These are phyloP conservation scores for Pangasius macronema DNA, from an alignment of 2,797 vertebrate genomes.

Conservation along the genomic window DNA sequence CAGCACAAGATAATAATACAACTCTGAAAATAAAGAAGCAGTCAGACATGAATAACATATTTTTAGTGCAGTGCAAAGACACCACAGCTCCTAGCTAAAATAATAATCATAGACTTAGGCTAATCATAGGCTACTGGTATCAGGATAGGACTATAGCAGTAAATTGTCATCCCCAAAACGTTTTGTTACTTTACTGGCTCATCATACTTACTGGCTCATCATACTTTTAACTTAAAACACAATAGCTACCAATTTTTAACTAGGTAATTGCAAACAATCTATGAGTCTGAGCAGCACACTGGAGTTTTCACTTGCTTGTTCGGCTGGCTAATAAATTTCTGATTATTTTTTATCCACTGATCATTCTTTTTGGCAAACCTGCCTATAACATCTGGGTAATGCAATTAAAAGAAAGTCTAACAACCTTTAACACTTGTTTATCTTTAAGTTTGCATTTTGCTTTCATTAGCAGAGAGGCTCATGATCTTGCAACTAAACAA, in stretches of 20 bases:
- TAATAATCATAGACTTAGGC: background rate
- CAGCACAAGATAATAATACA: background rate
- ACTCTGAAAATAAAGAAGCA: background rate
- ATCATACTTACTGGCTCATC: background rate
- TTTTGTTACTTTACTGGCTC: background rate
- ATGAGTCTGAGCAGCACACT: background rate
- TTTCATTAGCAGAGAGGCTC: background rate
- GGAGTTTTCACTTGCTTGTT: background rate
- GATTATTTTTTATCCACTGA: background rate
- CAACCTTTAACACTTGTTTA: background rate
- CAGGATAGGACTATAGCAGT: background rate
- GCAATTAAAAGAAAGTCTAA: background rate
- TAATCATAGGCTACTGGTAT: background rate
- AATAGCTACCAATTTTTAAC: background rate
- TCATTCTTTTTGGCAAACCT: background rate
- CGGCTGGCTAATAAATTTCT: background rate
- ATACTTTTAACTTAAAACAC: background rate
- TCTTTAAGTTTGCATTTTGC: background rate
- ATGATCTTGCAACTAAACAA: background rate
- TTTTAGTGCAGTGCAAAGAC: background rate
- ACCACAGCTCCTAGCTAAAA: background rate
- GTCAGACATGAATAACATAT: background rate
- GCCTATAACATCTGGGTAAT: background rate
- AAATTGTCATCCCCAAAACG: background rate
- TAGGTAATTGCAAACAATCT: background rate